Evolutionary conservation across 1,140 invertebrate species (phyloP).

Genomic region (Achatina immaculata): DNA sequence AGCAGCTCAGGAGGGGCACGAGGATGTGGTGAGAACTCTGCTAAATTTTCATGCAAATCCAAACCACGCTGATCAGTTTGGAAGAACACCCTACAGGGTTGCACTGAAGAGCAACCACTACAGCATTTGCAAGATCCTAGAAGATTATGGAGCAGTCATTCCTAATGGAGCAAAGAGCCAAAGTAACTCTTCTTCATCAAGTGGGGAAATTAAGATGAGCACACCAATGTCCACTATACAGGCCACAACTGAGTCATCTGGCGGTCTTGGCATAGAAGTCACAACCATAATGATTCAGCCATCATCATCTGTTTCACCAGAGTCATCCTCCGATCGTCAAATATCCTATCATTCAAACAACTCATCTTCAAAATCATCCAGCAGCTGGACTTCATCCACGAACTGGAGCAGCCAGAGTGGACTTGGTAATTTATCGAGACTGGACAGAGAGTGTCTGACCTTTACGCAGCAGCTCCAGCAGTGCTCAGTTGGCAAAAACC

Average conservation of each 20-base stretch:
- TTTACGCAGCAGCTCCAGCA: constrained; percentile 85
- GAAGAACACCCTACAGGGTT: constrained; percentile 83
- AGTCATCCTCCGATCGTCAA: constrained; percentile 78
- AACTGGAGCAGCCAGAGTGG: constrained; percentile 72
- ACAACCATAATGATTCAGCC: constrained; percentile 8
- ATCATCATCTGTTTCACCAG: constrained; percentile 75
- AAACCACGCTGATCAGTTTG: constrained; percentile 91
- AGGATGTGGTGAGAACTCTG: constrained; percentile 88
- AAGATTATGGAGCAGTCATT: constrained; percentile 67
- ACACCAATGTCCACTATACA: constrained; percentile 53
- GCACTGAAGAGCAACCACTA: constrained; percentile 84
- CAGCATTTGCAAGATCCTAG: constrained; percentile 79
- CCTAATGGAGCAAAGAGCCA: constrained; percentile 54
- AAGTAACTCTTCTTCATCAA: constrained; percentile 59
- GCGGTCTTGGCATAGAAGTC: background rate
- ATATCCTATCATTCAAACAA: constrained; percentile 82
- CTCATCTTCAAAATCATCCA: constrained; percentile 80
- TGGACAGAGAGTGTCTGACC: constrained; percentile 68
- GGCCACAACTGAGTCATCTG: constrained; percentile 24
- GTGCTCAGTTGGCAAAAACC: constrained; percentile 70
- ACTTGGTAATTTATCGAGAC: constrained; percentile 37
- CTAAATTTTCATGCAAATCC: constrained; percentile 92
- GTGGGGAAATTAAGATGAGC: constrained; percentile 77
- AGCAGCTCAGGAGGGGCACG: constrained; percentile 94
- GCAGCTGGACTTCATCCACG: constrained; percentile 78